Evolutionary conservation across 2,113 vertebrate species (phyloP).

Genomic region (Sula dactylatra): DNA sequence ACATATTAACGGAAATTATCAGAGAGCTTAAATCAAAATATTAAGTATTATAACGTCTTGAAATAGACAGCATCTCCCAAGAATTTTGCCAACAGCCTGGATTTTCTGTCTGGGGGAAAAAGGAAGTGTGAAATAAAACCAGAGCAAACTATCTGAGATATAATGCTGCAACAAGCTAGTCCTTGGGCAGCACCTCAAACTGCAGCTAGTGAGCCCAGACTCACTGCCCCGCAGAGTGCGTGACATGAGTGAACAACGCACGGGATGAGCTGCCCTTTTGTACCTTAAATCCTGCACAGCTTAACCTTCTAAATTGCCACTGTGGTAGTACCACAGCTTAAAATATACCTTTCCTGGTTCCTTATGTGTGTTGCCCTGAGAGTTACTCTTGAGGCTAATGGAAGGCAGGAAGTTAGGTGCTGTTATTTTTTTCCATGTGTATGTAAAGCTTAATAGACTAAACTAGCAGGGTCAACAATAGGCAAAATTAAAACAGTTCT

Average conservation of each 20-base stretch:
- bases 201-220: not conserved
- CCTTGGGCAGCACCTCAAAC: not conserved
- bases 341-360: not conserved
- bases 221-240: not conserved
- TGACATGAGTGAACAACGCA: not conserved
- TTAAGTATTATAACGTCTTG: not conserved
- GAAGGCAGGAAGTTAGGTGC: slow-evolving; percentile 61
- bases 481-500: slow-evolving; percentile 54
- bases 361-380: not conserved
- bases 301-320: not conserved
- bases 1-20: not conserved
- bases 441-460: slow-evolving; percentile 53
- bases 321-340: not conserved
- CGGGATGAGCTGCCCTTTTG: not conserved
- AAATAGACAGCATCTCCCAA: not conserved
- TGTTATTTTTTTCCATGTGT: slow-evolving; percentile 48
- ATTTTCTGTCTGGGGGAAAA: not conserved
- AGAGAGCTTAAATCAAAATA: not conserved
- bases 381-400: not conserved
- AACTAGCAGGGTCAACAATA: slow-evolving; percentile 62
- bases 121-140: not conserved
- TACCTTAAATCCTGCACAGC: not conserved
- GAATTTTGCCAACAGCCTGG: not conserved
- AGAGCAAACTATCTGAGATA: not conserved
- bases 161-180: not conserved